Conservation (phyloP, 1,140 invertebrate genomes). For the Zaprionus africanus region DNA sequence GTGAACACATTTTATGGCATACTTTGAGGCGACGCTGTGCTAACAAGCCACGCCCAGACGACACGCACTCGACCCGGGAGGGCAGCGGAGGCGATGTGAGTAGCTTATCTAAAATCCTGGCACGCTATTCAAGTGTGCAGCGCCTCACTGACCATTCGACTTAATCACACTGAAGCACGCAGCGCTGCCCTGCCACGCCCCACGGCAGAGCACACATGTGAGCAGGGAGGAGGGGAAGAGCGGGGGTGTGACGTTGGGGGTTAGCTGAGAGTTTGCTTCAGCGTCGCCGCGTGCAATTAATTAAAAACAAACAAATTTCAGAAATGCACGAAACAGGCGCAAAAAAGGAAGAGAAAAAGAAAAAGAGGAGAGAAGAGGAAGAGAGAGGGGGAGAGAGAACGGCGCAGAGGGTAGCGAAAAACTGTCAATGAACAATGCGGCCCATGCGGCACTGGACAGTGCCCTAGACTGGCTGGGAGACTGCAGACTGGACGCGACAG, state of each 20-base stretch:
- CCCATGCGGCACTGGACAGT: background rate
- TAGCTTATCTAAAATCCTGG: conserved; percentile 67
- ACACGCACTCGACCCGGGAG: conserved; percentile 3
- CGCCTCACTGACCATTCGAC: conserved; percentile 41
- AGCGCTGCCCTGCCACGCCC: conserved; percentile 44
- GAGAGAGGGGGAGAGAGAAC: conserved; percentile 6
- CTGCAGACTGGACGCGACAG: conserved; percentile 28
- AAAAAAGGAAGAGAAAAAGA: background rate
- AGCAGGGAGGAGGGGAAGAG: background rate
- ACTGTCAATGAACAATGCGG: conserved; percentile 78
- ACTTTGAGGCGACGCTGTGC: conserved; percentile 55
- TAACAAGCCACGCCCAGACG: conserved; percentile 56
- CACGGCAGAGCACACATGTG: conserved; percentile 42
- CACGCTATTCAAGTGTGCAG: conserved; percentile 62
- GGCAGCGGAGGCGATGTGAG: background rate
- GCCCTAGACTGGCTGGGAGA: conserved; percentile 1
- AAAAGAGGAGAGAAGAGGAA: background rate
- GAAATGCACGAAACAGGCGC: conserved; percentile 69
- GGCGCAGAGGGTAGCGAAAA: conserved; percentile 24
- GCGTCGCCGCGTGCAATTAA: conserved; percentile 82
- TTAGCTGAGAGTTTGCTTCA: conserved; percentile 26
- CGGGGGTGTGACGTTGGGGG: too few relatives aligned
- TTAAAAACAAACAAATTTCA: conserved; percentile 84
- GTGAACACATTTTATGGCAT: conserved; percentile 65
- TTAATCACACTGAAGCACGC: conserved; percentile 76